A percentile compares a stretch with the other conserved stretches of the same genome.
Evolutionary conservation across 2,888 invertebrate genomes (phyloP).

Genomic region (Pteria penguin): DNA sequence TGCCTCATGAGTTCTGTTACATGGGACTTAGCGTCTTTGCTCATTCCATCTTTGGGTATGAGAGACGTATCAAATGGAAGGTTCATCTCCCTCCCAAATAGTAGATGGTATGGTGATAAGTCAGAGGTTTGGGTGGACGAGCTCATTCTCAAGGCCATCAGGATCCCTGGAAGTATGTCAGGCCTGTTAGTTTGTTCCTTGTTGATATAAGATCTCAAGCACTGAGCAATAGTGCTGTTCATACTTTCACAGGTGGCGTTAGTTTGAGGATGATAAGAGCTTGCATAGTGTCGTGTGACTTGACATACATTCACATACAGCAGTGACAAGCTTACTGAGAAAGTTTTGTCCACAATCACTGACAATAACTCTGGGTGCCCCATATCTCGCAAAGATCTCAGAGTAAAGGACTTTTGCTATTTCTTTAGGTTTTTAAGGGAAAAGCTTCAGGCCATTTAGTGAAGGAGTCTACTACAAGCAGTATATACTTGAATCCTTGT

Average conservation of each 20-base stretch:
- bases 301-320: conserved; percentile 50
- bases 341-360: no score
- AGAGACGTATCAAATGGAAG: conserved; percentile 28
- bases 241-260: conserved; percentile 32
- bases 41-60: conserved; percentile 23
- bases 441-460: conserved; percentile 52
- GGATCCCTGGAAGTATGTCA: conserved; percentile 16
- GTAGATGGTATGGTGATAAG: conserved; percentile 23
- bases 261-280: conserved; percentile 50
- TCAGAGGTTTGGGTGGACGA: conserved; percentile 24
- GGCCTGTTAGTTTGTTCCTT: conserved; percentile 35
- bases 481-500: conserved; percentile 84
- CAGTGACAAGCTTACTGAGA: no score
- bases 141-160: conserved; percentile 36
- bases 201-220: conserved; percentile 21
- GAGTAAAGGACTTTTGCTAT: conserved; percentile 47
- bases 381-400: no score
- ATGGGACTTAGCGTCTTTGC: conserved; percentile 18
- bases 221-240: conserved; percentile 34
- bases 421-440: conserved; percentile 46
- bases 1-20: conserved; percentile 20
- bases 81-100: conserved; percentile 30
- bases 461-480: conserved; percentile 47
- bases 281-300: conserved; percentile 44
- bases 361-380: no score